Conservation (phyloP, 1,140 invertebrate species). For the Drosophila yakuba region DNA sequence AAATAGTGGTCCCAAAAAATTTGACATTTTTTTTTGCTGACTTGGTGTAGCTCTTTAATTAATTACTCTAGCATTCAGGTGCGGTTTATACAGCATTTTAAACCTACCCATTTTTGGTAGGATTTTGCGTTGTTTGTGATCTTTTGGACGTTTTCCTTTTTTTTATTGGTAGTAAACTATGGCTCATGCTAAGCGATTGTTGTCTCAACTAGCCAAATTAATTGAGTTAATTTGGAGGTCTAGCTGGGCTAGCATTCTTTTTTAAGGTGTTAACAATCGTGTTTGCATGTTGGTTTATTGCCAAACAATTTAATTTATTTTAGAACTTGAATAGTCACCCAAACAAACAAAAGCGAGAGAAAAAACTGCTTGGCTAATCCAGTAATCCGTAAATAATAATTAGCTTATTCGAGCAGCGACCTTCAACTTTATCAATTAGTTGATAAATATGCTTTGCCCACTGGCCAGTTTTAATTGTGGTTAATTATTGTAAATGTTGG, state of each 20-base stretch:
- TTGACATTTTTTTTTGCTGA: conserved; percentile 39
- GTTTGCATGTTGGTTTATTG: conserved; percentile 58
- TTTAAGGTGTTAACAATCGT: conserved; percentile 66
- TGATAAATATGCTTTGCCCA: conserved; percentile 37
- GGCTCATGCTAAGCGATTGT: conserved; percentile 60
- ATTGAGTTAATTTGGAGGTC: conserved; percentile 53
- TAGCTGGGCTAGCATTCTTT: conserved; percentile 8
- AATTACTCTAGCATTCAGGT: conserved; percentile 43
- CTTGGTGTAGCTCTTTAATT: conserved; percentile 62
- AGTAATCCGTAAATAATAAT: conserved; percentile 43
- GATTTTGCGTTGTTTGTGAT: conserved; percentile 47
- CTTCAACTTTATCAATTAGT: conserved; percentile 59
- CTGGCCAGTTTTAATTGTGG: conserved; percentile 47
- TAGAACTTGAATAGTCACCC: conserved; percentile 39
- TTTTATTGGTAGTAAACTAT: conserved; percentile 23
- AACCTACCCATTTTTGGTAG: conserved; percentile 19
- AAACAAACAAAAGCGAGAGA: not conserved
- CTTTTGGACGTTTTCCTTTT: conserved; percentile 10
- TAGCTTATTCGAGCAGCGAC: conserved; percentile 40
- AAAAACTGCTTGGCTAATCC: conserved; percentile 18
- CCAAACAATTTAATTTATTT: conserved; percentile 3
- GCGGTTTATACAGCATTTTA: conserved; percentile 31
- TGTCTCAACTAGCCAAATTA: conserved; percentile 61
- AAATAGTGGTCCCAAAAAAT: conserved; percentile 49
- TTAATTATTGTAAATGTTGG: conserved; percentile 67